Percentiles rank a stretch among this genome's conserved stretches.
Conservation (phyloP, 2,113 vertebrate species). For the Grus americana region DNA sequence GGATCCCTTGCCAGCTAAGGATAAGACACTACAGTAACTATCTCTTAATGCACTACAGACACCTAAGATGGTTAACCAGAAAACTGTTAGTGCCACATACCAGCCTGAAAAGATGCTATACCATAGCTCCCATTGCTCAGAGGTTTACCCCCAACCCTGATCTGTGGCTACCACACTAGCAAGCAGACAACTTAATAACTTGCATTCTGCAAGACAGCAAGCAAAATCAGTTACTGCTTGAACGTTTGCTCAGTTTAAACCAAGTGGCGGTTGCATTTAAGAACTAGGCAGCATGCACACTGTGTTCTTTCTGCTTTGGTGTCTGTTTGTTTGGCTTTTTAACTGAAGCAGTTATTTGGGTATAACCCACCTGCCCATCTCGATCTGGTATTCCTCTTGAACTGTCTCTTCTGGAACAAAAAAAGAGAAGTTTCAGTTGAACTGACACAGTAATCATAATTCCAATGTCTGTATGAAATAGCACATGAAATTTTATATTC, state of each 20-base stretch:
- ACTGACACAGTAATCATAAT: neutral
- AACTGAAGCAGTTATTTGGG: neutral
- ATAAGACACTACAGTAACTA: neutral
- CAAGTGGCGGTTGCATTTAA: neutral
- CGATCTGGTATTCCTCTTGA: slow-evolving; percentile 80
- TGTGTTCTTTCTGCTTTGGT: neutral
- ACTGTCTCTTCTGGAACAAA: slow-evolving; percentile 77
- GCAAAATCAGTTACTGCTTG: neutral
- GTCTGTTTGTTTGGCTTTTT: neutral
- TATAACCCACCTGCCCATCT: slow-evolving; percentile 75
- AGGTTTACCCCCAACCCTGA: neutral
- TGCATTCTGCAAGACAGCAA: fast-evolving
- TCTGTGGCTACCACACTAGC: neutral
- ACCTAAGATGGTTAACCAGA: neutral
- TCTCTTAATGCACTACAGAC: neutral
- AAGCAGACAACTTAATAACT: neutral
- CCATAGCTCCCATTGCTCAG: neutral
- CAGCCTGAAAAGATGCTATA: neutral
- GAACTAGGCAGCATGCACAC: neutral
- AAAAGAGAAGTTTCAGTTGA: neutral
- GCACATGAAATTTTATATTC: neutral
- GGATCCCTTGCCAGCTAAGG: neutral
- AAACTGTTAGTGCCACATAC: neutral
- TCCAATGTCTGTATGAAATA: neutral
- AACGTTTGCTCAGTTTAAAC: neutral